Evolutionary conservation across 2,888 invertebrate genomes (phyloP), one percentile per base, ranked within the genome.

Genomic region (Lasioglossum vierecki): DNA sequence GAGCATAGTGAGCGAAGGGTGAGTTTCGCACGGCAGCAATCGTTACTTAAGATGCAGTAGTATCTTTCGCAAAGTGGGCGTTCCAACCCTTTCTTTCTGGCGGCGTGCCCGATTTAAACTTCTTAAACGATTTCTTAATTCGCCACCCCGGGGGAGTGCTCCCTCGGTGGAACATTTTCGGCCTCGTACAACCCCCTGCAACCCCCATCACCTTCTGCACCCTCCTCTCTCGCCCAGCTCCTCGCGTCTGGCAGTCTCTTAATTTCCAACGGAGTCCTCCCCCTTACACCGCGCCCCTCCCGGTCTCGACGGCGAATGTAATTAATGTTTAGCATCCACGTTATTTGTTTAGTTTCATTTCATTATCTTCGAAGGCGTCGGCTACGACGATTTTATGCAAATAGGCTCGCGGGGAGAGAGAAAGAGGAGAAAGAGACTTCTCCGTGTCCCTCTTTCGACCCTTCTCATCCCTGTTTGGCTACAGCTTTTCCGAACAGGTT

Each of bases 281-380:
- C 77, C 83, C 30, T 30, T 78, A 53, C 83, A 74, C 80, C 79
- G 39, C 85, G 78, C 80, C 80, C 70, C 85, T 78, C 81, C 66
- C 84, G 80, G 88, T 82, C 83, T 88, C 86, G 85, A 82, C 83
- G 82, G 88, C 89, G 93, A 93, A 92, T 91, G 92, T 94, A 94
- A 94, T 94, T 94, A 94, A 94, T 94, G 93, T 93, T 93, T 92
- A 94, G 93, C 94, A 93, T 94, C 94, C 93, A 92, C 94, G 93
- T 94, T 94, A 94, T 94, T 94, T 94, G 94, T 94, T 94, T 94
- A 93, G 94, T 94, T 94, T 94, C 94, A 93, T 94, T 94, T 94
- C 93, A 94, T 93, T 93, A 94, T 94, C 93, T 92, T 92, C 92
- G 90, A 90, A 92, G 92, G 91, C 91, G 91, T 88, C 90, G 92